A percentile compares a stretch with the other conserved stretches of the same genome.
These are phyloP conservation scores for Leptura quadrifasciata DNA, from an alignment of 2,888 invertebrate species.

Conservation along the genomic window DNA sequence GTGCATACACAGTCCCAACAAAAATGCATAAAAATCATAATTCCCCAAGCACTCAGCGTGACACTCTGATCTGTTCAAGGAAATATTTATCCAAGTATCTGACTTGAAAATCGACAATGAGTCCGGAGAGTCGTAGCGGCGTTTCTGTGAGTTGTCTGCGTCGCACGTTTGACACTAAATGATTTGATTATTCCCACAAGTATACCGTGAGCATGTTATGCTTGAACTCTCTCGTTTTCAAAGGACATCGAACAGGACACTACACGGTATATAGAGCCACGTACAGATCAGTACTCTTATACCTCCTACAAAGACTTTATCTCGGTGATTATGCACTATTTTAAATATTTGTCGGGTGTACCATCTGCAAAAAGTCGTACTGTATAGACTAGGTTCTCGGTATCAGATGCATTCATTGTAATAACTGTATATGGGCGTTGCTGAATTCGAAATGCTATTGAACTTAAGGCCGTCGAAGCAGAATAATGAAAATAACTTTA, in stretches of 20 bases:
- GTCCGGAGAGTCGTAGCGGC: conserved; percentile 49
- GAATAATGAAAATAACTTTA: too few relatives aligned
- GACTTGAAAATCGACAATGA: conserved; percentile 32
- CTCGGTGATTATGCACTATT: conserved; percentile 35
- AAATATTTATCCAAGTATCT: conserved; percentile 47
- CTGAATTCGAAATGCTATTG: not conserved
- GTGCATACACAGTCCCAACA: not conserved
- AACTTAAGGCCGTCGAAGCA: not conserved
- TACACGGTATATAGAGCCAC: conserved; percentile 19
- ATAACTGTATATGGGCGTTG: not conserved
- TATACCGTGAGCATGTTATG: conserved; percentile 66
- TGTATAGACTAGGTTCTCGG: not conserved
- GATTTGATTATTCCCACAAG: conserved; percentile 67
- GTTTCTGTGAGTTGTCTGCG: conserved; percentile 45
- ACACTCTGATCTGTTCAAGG: conserved; percentile 43
- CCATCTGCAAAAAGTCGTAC: conserved; percentile 23
- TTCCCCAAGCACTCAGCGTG: conserved; percentile 20
- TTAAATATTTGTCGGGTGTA: conserved; percentile 29
- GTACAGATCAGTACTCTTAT: conserved; percentile 9
- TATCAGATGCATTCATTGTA: not conserved
- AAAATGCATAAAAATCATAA: conserved; percentile 14
- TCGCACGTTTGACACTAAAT: conserved; percentile 66
- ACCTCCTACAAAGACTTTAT: conserved; percentile 36
- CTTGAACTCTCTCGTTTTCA: conserved; percentile 63
- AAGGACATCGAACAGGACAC: conserved; percentile 50